phyloP scores from a whole-genome alignment of 2,888 invertebrate genomes.

The Cordilura impudica region DNA sequence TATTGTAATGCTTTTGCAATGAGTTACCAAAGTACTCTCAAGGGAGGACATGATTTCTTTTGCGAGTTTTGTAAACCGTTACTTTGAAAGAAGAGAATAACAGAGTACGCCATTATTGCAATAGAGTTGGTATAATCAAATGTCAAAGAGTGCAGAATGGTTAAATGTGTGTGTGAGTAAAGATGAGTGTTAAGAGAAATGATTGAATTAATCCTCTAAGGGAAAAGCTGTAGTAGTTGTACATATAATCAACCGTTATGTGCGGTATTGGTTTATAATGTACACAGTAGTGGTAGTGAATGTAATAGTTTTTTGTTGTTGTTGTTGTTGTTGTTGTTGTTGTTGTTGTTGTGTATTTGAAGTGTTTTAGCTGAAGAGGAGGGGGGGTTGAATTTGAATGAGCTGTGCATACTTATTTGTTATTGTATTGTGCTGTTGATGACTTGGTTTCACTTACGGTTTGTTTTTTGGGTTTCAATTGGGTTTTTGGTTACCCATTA shows the following conservation, averaged over 20 bases:
- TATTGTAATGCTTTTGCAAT: conserved; percentile 67
- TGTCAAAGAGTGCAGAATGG: conserved; percentile 39
- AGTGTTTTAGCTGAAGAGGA: conserved; percentile 8
- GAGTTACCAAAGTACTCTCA: conserved; percentile 62
- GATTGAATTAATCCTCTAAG: conserved; percentile 56
- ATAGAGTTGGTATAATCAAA: conserved; percentile 18
- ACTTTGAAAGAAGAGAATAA: conserved; percentile 2
- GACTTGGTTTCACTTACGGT: conserved; percentile 61
- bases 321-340: not conserved
- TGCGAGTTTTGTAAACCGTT: conserved; percentile 2
- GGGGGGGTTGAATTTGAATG: conserved; percentile 42
- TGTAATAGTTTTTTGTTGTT: conserved; percentile 15
- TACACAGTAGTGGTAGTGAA: conserved; percentile 12
- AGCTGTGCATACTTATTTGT: conserved; percentile 28
- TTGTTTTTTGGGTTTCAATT: conserved; percentile 46
- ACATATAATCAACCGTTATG: conserved; percentile 63
- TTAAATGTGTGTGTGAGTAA: not conserved
- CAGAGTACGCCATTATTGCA: conserved; percentile 29
- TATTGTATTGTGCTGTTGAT: conserved; percentile 49
- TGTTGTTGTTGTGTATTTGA: conserved; percentile 15
- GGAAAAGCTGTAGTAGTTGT: conserved; percentile 12
- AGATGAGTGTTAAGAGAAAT: conserved; percentile 49
- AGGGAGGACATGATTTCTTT: conserved; percentile 58
- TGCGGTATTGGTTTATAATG: conserved; percentile 65
- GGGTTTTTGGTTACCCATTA: conserved; percentile 55